These are phyloP conservation scores for Alentia gelatinosa DNA, from an alignment of 2,888 invertebrate species.

Conservation along the genomic window DNA sequence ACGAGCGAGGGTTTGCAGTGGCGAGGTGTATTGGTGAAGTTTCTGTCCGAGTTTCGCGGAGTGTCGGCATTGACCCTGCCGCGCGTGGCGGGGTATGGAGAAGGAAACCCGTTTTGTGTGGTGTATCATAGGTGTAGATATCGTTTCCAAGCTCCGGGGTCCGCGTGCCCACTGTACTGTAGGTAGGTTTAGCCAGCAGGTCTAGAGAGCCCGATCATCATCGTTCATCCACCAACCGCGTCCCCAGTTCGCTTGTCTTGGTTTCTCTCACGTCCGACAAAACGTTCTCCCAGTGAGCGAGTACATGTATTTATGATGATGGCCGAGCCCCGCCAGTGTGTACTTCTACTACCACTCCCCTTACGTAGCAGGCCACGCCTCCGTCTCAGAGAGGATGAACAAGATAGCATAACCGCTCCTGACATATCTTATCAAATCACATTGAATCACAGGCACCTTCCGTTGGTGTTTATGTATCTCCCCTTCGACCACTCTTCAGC, in stretches of 20 bases:
- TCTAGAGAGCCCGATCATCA: background rate
- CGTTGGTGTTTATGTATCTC: too few species aligned
- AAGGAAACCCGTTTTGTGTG: slow-evolving; percentile 39
- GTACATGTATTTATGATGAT: background rate
- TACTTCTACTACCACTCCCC: background rate
- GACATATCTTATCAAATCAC: too few species aligned
- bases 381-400: background rate
- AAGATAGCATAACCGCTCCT: too few species aligned
- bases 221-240: background rate
- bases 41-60: background rate
- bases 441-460: too few species aligned
- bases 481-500: too few species aligned
- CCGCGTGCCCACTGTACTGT: slow-evolving; percentile 21
- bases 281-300: background rate
- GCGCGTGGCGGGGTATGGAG: background rate
- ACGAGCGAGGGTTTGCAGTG: background rate
- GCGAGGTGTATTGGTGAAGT: background rate
- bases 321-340: background rate
- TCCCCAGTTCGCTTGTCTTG: background rate
- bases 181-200: slow-evolving; percentile 18
- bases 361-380: background rate
- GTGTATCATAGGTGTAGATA: slow-evolving; percentile 46
- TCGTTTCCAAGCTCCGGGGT: slow-evolving; percentile 32
- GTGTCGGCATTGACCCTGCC: background rate
- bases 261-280: background rate